Evolutionary conservation across 2,888 invertebrate species (phyloP).

Genomic region (Epirrhoe tristata): DNA sequence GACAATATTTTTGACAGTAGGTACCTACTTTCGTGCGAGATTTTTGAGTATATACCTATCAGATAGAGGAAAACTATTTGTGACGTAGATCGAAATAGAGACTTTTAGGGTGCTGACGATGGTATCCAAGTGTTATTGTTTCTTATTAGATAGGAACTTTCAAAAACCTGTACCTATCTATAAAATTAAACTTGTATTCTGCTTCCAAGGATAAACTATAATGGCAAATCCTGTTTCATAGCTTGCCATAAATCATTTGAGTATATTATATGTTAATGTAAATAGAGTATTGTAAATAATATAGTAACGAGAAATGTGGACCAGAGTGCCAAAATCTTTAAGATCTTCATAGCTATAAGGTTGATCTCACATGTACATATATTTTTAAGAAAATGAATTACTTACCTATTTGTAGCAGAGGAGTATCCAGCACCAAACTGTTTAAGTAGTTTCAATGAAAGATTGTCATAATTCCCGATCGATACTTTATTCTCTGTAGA

Average conservation of each 20-base stretch:
- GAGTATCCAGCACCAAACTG: constrained; percentile 1
- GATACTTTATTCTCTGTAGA: background rate
- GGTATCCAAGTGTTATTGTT: background rate
- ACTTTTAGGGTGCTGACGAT: background rate
- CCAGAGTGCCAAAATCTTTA: constrained; percentile 81
- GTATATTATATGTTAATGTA: constrained; percentile 54
- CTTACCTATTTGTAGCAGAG: constrained; percentile 29
- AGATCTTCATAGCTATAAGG: constrained; percentile 78
- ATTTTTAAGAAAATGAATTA: constrained; percentile 40
- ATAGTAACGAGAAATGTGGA: constrained; percentile 65
- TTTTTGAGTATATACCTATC: background rate
- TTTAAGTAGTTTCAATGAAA: background rate
- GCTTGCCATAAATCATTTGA: constrained; percentile 39
- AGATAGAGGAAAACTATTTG: too few relatives aligned
- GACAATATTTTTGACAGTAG: background rate
- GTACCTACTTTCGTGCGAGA: background rate
- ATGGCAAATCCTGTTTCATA: constrained; percentile 15
- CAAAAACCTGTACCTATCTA: background rate
- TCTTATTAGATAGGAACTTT: background rate
- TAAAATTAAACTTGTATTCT: background rate
- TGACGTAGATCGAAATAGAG: background rate
- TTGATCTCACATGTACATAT: constrained; percentile 84
- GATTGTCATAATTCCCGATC: background rate
- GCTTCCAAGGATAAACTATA: constrained; percentile 5
- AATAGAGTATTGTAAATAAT: constrained; percentile 44